phyloP scores from a whole-genome alignment of 2,888 invertebrate species.

The Amphipoea oculea region DNA sequence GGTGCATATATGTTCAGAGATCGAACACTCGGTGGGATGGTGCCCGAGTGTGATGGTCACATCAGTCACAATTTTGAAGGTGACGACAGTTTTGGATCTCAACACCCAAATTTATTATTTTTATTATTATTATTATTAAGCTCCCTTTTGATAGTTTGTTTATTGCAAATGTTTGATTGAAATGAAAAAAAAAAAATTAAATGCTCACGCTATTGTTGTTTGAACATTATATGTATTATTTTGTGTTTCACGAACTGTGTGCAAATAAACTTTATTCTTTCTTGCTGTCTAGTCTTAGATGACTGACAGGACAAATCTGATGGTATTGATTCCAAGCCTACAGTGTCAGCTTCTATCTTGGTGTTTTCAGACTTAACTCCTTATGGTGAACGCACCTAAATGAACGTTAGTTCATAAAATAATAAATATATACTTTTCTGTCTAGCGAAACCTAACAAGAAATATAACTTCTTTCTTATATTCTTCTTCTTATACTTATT shows the following conservation, averaged over 20 bases:
- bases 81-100: not conserved
- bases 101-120: not conserved
- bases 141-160: not conserved
- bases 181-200: too few relatives aligned
- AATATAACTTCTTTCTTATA: not conserved
- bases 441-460: constrained; percentile 17
- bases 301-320: not conserved
- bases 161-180: constrained; percentile 19
- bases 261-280: too few relatives aligned
- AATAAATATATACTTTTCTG: not conserved
- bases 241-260: too few relatives aligned
- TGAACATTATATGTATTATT: too few relatives aligned
- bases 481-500: not conserved
- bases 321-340: not conserved
- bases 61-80: not conserved
- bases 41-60: not conserved
- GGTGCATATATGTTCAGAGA: not conserved
- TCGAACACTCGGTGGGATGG: not conserved
- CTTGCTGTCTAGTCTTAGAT: not conserved
- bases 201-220: too few relatives aligned
- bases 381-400: not conserved
- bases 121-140: too few relatives aligned
- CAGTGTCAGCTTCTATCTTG: constrained; percentile 7
- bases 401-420: not conserved
- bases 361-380: not conserved